Percentiles rank a stretch among this genome's conserved stretches.
phyloP scores from a whole-genome alignment of 92 coral and sea anemone species.

The Actinostola sp. region DNA sequence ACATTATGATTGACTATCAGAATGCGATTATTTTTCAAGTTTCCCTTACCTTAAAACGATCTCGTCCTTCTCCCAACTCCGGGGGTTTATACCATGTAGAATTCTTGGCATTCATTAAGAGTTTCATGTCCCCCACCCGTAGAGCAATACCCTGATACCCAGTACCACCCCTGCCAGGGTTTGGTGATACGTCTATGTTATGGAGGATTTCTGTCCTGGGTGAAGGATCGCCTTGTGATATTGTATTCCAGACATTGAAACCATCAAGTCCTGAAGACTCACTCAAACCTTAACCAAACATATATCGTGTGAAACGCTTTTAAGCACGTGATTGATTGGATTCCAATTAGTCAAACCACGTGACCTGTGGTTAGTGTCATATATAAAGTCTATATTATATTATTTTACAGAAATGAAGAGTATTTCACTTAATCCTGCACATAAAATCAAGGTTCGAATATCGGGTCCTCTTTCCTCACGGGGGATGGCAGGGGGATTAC shows the following conservation, averaged over 20 bases:
- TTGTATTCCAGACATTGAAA: conserved; percentile 57
- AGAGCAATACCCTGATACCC: background rate
- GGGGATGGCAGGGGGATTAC: too few species aligned
- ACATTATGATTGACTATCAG: too few species aligned
- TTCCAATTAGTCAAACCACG: too few species aligned
- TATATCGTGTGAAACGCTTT: background rate
- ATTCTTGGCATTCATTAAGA: conserved; percentile 28
- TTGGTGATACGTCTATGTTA: conserved; percentile 33
- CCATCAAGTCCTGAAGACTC: conserved; percentile 25
- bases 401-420: too few species aligned
- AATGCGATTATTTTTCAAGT: too few species aligned
- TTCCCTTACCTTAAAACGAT: background rate
- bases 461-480: too few species aligned
- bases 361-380: too few species aligned
- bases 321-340: too few species aligned
- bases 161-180: background rate
- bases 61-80: conserved; percentile 5
- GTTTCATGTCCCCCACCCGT: conserved; percentile 44
- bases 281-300: background rate
- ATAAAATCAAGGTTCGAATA: too few species aligned
- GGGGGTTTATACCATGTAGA: conserved; percentile 35
- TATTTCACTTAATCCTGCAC: too few species aligned
- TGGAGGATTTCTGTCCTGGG: conserved; percentile 57
- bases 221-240: conserved; percentile 39
- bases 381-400: too few species aligned